Percentiles rank a stretch among this genome's conserved stretches.
phyloP scores from a whole-genome alignment of 2,113 vertebrate genomes.

The Sterrhoptilus dennistouni region DNA sequence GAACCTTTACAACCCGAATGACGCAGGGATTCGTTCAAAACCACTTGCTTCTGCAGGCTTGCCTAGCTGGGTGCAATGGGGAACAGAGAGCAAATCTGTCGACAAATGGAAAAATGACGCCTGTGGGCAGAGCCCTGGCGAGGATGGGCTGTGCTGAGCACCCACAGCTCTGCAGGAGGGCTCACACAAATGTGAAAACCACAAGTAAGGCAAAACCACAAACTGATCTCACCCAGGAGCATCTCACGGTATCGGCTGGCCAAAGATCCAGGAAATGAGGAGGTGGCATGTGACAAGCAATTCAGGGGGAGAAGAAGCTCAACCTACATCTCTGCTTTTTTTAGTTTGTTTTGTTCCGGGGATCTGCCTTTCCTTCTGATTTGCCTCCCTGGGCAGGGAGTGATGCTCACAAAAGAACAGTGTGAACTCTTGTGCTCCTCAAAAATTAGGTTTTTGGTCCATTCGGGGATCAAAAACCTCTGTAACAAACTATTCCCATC shows the following conservation, averaged over 20 bases:
- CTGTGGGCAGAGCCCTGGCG: not conserved
- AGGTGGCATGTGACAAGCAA: conserved; percentile 1
- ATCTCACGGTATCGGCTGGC: not conserved
- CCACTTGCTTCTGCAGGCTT: not conserved
- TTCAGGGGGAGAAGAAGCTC: not conserved
- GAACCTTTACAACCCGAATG: not conserved
- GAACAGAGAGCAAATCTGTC: not conserved
- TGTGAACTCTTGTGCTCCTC: not conserved
- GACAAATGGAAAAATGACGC: not conserved
- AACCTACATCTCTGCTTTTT: not conserved
- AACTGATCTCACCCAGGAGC: not conserved
- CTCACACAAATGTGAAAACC: not conserved
- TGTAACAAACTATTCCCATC: not conserved
- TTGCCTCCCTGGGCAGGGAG: not conserved
- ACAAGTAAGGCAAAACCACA: not conserved
- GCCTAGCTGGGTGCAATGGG: not conserved
- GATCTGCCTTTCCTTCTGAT: not conserved
- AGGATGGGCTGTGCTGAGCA: not conserved
- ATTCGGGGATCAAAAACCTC: not conserved
- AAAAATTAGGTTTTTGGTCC: not conserved
- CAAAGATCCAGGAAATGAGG: conserved; percentile 22
- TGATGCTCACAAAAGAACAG: not conserved
- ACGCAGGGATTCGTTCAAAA: not conserved
- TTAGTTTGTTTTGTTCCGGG: not conserved
- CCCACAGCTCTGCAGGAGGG: not conserved